Conservation (phyloP, 2,113 vertebrate species). For the Oryzias curvinotus region DNA sequence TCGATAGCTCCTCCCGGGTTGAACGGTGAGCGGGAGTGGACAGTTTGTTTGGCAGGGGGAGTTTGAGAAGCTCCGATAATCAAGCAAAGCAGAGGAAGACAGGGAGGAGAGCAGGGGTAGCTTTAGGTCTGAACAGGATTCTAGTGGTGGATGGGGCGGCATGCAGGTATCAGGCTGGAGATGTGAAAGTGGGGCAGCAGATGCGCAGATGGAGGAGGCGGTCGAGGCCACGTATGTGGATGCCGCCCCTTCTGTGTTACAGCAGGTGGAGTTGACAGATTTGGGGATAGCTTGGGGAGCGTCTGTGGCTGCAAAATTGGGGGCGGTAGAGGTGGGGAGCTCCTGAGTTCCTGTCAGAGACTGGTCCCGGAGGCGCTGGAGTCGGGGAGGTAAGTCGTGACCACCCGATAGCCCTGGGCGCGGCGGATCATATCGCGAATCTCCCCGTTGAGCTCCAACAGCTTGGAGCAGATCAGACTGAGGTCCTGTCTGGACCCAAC, state of each 20-base stretch:
- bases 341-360: slow-evolving; percentile 92
- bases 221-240: slow-evolving; percentile 57
- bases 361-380: slow-evolving; percentile 91
- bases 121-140: slow-evolving; percentile 13
- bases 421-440: slow-evolving; percentile 96
- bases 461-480: slow-evolving; percentile 91
- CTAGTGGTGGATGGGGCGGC: slow-evolving; percentile 15
- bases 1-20: slow-evolving; percentile 17
- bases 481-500: slow-evolving; percentile 97
- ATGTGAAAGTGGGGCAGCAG: slow-evolving; percentile 48
- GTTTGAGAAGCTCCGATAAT: slow-evolving; percentile 9
- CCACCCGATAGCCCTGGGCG: slow-evolving; percentile 92
- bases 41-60: slow-evolving; percentile 3
- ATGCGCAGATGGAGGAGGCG: slow-evolving; percentile 37
- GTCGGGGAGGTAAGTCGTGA: slow-evolving; percentile 93
- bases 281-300: slow-evolving; percentile 27
- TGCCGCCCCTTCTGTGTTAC: slow-evolving; percentile 39
- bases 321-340: slow-evolving; percentile 53
- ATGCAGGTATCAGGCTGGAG: slow-evolving; percentile 29
- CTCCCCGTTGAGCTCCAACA: slow-evolving; percentile 96
- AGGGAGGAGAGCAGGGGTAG: slow-evolving; percentile 21
- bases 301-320: slow-evolving; percentile 33
- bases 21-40: slow-evolving; percentile 25
- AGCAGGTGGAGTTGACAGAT: slow-evolving; percentile 9
- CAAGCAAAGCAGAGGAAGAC: slow-evolving; percentile 19